A percentile compares a stretch with the other conserved stretches of the same genome.
phyloP scores from a whole-genome alignment of 2,888 invertebrate species.

The Spisula subtruncata region DNA sequence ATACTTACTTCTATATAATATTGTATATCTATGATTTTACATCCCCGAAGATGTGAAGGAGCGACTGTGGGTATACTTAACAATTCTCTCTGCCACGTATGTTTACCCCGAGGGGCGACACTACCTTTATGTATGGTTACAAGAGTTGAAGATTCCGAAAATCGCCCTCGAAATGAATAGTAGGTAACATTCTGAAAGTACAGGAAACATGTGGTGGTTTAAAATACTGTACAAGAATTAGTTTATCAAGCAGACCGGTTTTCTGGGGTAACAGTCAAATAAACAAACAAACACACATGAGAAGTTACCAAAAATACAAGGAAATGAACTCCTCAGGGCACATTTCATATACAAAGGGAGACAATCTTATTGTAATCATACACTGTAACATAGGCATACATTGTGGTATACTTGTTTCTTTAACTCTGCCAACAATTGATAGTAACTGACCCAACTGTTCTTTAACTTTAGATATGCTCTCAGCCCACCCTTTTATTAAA shows the following conservation, averaged over 20 bases:
- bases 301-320: background rate
- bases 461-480: too few species aligned
- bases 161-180: constrained; percentile 84
- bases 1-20: constrained; percentile 83
- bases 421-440: too few species aligned
- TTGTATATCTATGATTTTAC: constrained; percentile 85
- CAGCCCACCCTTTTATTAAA: too few species aligned
- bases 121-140: constrained; percentile 84
- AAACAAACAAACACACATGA: constrained; percentile 20
- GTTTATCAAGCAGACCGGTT: too few species aligned
- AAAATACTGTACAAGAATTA: too few species aligned
- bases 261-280: too few species aligned
- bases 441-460: too few species aligned
- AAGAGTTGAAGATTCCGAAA: constrained; percentile 82
- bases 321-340: background rate
- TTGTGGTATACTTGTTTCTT: too few species aligned
- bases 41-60: constrained; percentile 83
- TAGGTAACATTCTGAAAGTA: constrained; percentile 83
- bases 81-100: constrained; percentile 84
- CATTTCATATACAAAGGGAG: background rate
- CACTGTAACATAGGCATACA: too few species aligned
- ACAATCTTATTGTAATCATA: background rate
- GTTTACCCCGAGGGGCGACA: constrained; percentile 83
- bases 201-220: background rate
- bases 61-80: constrained; percentile 84